These are phyloP conservation scores for Tribolium castaneum DNA, from an alignment of 1,140 invertebrate species.

Conservation along the genomic window DNA sequence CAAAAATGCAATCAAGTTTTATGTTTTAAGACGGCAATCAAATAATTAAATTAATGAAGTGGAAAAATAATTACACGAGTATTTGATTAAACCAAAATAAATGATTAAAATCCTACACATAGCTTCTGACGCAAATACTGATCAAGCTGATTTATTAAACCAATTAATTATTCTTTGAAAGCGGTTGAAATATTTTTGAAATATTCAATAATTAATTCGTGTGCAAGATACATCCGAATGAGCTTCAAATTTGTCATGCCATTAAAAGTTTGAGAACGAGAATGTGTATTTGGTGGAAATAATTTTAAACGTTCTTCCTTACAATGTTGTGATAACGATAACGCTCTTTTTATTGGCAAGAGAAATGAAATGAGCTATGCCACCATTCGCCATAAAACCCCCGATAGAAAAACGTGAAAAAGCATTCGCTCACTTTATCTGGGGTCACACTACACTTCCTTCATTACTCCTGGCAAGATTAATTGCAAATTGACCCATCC, in stretches of 20 bases:
- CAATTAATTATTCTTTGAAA: no score
- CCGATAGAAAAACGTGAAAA: slow-evolving; percentile 14
- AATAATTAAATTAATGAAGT: background rate
- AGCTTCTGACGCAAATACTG: no score
- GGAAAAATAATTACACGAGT: background rate
- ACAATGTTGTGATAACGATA: slow-evolving; percentile 20
- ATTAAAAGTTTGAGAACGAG: background rate
- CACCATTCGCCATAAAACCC: slow-evolving; percentile 1
- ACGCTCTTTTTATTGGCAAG: slow-evolving; percentile 17
- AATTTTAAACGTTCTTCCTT: background rate
- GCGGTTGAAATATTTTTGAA: no score
- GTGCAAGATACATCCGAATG: background rate
- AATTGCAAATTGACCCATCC: slow-evolving; percentile 8
- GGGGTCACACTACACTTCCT: slow-evolving; percentile 13
- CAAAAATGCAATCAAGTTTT: background rate
- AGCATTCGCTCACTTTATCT: slow-evolving; percentile 13
- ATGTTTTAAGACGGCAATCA: background rate
- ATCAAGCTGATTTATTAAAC: no score
- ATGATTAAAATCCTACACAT: background rate
- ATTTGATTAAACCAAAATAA: background rate
- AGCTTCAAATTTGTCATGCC: background rate
- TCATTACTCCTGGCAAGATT: slow-evolving; percentile 5
- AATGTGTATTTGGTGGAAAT: background rate
- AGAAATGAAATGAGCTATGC: slow-evolving; percentile 21
- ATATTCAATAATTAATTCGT: background rate